A percentile compares a stretch with the other conserved stretches of the same genome.
These are phyloP conservation scores for Autographa gamma DNA, from an alignment of 2,888 invertebrate species.

Conservation along the genomic window DNA sequence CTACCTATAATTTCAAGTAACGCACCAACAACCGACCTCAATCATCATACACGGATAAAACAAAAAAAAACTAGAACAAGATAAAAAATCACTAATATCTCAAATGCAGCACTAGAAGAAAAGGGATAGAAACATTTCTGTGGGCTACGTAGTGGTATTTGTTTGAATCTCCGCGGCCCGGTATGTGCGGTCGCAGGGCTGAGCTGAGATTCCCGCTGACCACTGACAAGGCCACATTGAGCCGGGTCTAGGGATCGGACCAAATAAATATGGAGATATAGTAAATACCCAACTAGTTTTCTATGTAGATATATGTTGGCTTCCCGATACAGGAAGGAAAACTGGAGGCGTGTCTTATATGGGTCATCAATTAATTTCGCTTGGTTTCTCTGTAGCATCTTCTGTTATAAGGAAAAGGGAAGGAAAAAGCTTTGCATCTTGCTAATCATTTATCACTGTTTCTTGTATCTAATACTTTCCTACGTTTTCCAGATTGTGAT, in stretches of 20 bases:
- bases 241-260: slow-evolving; percentile 65
- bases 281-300: slow-evolving; percentile 49
- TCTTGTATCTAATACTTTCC: not conserved
- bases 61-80: slow-evolving; percentile 53
- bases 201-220: slow-evolving; percentile 82
- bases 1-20: slow-evolving; percentile 17
- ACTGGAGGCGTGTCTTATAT: slow-evolving; percentile 33
- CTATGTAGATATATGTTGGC: slow-evolving; percentile 37
- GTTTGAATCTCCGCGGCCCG: slow-evolving; percentile 76
- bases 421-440: not conserved
- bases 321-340: slow-evolving; percentile 25
- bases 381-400: not conserved
- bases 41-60: slow-evolving; percentile 48
- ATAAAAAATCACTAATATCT: slow-evolving; percentile 46
- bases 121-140: slow-evolving; percentile 65
- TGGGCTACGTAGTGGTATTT: slow-evolving; percentile 74
- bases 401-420: not conserved
- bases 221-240: slow-evolving; percentile 73
- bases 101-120: slow-evolving; percentile 56
- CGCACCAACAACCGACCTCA: slow-evolving; percentile 31
- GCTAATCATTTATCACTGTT: not conserved
- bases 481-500: not conserved
- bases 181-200: slow-evolving; percentile 79
- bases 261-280: slow-evolving; percentile 55
- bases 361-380: slow-evolving; percentile 3